Evolutionary conservation across 2,113 vertebrate genomes (phyloP), one percentile per base, ranked within the genome.

Genomic region (Arvicanthis niloticus): DNA sequence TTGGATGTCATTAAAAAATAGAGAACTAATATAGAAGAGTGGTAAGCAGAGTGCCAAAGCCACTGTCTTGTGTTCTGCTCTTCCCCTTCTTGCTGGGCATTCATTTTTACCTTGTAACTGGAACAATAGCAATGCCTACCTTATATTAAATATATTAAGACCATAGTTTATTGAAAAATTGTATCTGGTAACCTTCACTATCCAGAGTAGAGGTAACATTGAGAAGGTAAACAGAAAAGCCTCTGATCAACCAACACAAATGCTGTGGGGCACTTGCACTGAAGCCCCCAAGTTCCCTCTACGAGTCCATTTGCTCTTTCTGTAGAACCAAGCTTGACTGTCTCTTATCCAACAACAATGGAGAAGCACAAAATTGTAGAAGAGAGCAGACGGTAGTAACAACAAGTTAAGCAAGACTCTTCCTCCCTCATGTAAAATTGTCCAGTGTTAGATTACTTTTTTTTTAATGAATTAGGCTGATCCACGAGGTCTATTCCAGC

Each of bases 151-250:
- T 95, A 78, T 77, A 65, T 92, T 93, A 96, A 94, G 16, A 17
- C 19, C 67, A 62, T 95, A 68, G 42, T 95, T 93, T 91, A 51
- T 92, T 77, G 53, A 34, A 88, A 88, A 85, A 96, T 76, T 53
- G 73, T 94, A 70, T 82, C 81, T 91, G 17, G 70, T 81, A 96
- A 93, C 53, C 21, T 96, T 40, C 72, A 26, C 76, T 95, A 91
- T 96, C 34, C 51, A 93, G 40, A 88, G 21, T 9, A 87, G 62
- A 93, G 37, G 65, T 81, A 93, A 65, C 73, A 73, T 96, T 92
- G 76, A 89, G 91, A 62, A 94, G 91, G 24, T 92, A 94, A 98
- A 93, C 51, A 93, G 92, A 95, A 96, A 81, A 91, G 26, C 93
- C 85, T 85, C 65, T 82, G 67, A 96, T 31, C 60, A 96, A 94